Evolutionary conservation across 2,888 invertebrate genomes (phyloP).

Genomic region (Pyrochroa serraticornis): DNA sequence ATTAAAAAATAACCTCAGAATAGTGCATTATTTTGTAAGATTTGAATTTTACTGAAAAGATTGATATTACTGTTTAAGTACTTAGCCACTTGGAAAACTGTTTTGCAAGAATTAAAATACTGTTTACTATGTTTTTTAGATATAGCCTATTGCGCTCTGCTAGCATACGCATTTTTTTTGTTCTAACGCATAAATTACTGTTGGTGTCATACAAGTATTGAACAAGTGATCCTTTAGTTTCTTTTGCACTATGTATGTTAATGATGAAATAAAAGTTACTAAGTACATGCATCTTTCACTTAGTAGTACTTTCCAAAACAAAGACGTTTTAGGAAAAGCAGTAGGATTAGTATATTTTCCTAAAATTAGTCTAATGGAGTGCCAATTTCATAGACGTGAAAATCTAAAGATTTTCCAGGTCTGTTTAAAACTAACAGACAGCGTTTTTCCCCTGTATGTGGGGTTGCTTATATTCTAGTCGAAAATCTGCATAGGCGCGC

Average conservation of each 20-base stretch:
- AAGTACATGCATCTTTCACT: neutral
- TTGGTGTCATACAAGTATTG: slow-evolving; percentile 7
- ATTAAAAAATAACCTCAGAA: slow-evolving; percentile 26
- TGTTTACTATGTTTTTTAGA: slow-evolving; percentile 14
- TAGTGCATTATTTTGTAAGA: slow-evolving; percentile 32
- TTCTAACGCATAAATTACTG: slow-evolving; percentile 1
- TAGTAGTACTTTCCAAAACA: neutral
- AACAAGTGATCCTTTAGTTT: slow-evolving; percentile 3
- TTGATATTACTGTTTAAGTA: slow-evolving; percentile 16
- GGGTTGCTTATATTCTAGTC: no score
- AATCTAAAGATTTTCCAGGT: no score
- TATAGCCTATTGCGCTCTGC: slow-evolving; percentile 7
- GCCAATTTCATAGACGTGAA: no score
- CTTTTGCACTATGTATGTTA: slow-evolving; percentile 29
- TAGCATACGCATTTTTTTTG: slow-evolving; percentile 1
- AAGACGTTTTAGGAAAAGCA: neutral
- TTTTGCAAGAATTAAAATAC: slow-evolving; percentile 9
- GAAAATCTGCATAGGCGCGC: no score
- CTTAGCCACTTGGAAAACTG: slow-evolving; percentile 18
- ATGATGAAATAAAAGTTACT: slow-evolving; percentile 25
- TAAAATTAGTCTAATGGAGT: no score
- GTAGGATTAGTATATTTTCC: neutral
- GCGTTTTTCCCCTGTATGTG: no score
- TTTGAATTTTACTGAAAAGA: slow-evolving; percentile 18
- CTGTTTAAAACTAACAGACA: neutral